A percentile compares a stretch with the other conserved stretches of the same genome.
These are phyloP conservation scores for Bungarus multicinctus DNA, from an alignment of 2,113 vertebrate genomes.

Conservation along the genomic window DNA sequence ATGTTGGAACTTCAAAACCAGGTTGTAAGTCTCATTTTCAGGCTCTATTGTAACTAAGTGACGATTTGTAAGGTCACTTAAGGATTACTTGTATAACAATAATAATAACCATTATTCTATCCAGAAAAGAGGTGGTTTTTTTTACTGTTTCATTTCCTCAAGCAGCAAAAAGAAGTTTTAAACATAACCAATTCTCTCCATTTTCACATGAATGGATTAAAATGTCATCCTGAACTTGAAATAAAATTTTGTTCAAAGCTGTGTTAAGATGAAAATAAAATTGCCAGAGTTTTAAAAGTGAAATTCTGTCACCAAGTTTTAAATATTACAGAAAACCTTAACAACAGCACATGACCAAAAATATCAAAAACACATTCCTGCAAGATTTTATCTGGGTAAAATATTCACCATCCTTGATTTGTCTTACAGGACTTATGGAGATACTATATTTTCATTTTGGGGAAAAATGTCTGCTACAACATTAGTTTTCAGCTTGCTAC, in stretches of 20 bases:
- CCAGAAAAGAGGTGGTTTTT: neutral
- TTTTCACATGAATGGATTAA: neutral
- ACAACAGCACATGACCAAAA: neutral
- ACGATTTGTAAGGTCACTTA: neutral
- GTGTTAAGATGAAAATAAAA: too few relatives aligned
- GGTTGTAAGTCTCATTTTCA: neutral
- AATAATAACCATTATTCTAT: neutral
- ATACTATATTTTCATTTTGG: neutral
- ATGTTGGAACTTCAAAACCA: neutral
- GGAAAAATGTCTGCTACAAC: neutral
- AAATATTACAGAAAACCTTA: neutral
- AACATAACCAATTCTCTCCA: neutral
- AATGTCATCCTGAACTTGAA: neutral
- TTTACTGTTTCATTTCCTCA: neutral
- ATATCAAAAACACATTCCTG: neutral
- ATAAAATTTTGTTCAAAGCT: neutral
- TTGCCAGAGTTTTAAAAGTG: neutral
- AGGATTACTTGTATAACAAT: neutral
- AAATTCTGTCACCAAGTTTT: neutral
- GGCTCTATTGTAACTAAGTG: neutral
- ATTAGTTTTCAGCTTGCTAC: neutral
- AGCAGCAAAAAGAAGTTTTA: neutral
- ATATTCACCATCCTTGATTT: neutral
- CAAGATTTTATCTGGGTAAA: neutral
- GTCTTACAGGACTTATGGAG: neutral